Conservation (phyloP, 2,797 vertebrate species). For the Chrysocyon brachyurus region DNA sequence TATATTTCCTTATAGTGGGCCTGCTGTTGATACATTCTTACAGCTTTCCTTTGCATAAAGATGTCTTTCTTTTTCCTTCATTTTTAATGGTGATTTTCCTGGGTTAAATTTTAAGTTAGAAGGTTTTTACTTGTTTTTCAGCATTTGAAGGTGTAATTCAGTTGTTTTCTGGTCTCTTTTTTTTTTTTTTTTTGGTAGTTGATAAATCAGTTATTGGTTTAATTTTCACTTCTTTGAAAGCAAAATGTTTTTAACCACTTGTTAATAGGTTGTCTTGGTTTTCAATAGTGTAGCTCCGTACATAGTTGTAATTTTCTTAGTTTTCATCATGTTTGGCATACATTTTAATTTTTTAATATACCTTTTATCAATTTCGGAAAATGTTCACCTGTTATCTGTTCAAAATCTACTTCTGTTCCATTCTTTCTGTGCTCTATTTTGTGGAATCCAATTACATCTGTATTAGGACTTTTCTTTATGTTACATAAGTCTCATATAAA, state of each 20-base stretch:
- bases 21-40: neutral
- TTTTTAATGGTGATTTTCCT: neutral
- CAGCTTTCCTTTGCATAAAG: neutral
- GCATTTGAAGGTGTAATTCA: neutral
- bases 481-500: neutral
- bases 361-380: neutral
- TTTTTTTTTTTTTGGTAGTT: neutral
- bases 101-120: neutral
- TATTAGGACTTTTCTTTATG: neutral
- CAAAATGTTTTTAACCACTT: neutral
- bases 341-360: neutral
- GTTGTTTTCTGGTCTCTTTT: neutral
- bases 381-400: neutral
- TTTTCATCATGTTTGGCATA: neutral
- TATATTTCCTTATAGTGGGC: neutral
- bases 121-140: neutral
- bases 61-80: neutral
- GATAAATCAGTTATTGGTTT: neutral
- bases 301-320: neutral
- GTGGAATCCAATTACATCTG: neutral
- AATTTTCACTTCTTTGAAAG: neutral
- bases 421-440: slow-evolving; percentile 3
- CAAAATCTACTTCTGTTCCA: neutral
- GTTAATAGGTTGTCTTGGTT: neutral
- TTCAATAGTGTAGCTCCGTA: neutral